Evolutionary conservation across 2,797 vertebrate genomes (phyloP).

Genomic region (Takifugu ocellatus): DNA sequence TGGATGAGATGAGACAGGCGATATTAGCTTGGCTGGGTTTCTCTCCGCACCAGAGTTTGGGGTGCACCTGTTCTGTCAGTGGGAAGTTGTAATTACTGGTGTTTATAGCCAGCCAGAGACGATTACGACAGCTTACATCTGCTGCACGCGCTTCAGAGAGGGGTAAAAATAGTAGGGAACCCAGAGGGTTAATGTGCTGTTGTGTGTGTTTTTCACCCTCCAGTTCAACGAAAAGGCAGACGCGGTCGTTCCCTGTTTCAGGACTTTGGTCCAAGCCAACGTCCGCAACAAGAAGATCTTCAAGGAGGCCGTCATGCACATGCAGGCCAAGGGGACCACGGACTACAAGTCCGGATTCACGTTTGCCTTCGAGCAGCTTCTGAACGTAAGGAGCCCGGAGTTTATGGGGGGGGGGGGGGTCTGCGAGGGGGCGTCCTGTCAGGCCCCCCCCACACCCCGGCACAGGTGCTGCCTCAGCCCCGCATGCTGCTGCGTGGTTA

Average conservation of each 20-base stretch:
- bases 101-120: slow-evolving; percentile 66
- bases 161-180: no score
- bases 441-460: slow-evolving; percentile 25
- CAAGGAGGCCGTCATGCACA: slow-evolving; percentile 89
- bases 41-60: slow-evolving; percentile 55
- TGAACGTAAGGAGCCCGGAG: slow-evolving; percentile 83
- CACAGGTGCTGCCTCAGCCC: slow-evolving; percentile 68
- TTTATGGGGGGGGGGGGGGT: not conserved
- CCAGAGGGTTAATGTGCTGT: no score
- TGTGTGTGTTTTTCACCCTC: slow-evolving; percentile 11
- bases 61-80: slow-evolving; percentile 74
- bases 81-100: slow-evolving; percentile 70
- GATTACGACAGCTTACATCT: slow-evolving; percentile 57
- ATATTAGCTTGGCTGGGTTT: slow-evolving; percentile 71
- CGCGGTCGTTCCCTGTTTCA: slow-evolving; percentile 92
- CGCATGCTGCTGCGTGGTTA: slow-evolving; percentile 61
- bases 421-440: slow-evolving; percentile 6
- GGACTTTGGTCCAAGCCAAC: slow-evolving; percentile 94
- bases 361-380: slow-evolving; percentile 96
- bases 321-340: slow-evolving; percentile 95
- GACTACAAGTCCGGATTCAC: slow-evolving; percentile 98
- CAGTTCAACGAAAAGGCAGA: slow-evolving; percentile 96
- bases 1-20: slow-evolving; percentile 70
- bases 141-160: slow-evolving; percentile 1
- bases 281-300: slow-evolving; percentile 97